A percentile compares a stretch with the other conserved stretches of the same genome.
Evolutionary conservation across 1,140 invertebrate species (phyloP).

Genomic region (Brachionus koreanus): DNA sequence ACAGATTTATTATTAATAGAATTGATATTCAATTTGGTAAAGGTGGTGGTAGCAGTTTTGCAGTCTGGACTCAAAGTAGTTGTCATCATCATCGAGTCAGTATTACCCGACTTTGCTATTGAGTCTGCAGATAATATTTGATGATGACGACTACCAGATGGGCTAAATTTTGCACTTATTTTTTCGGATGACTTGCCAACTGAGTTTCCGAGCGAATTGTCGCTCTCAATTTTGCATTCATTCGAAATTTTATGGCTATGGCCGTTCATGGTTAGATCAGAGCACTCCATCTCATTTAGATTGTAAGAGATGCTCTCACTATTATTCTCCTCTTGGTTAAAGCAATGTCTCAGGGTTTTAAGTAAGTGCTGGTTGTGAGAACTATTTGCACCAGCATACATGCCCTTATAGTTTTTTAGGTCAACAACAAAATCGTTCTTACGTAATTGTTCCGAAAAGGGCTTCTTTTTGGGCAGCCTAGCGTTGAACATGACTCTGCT

Average conservation of each 20-base stretch:
- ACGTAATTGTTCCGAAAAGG: slow-evolving; percentile 9
- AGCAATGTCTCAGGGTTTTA: slow-evolving; percentile 35
- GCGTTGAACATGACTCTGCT: slow-evolving; percentile 35
- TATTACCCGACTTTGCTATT: background rate
- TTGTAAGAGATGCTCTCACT: slow-evolving; percentile 1
- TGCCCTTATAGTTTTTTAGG: background rate
- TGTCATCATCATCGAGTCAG: slow-evolving; percentile 39
- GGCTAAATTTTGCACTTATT: background rate
- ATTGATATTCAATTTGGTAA: background rate
- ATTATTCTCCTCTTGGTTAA: slow-evolving; percentile 22
- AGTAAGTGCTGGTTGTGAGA: slow-evolving; percentile 1
- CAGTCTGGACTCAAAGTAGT: background rate
- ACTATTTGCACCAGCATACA: background rate
- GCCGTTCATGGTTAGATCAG: background rate
- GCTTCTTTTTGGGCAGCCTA: slow-evolving; percentile 35
- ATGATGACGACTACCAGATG: slow-evolving; percentile 12
- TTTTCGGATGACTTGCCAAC: background rate
- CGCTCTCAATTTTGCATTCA: background rate
- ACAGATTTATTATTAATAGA: background rate
- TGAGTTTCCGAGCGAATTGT: background rate
- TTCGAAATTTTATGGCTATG: background rate
- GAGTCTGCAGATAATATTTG: background rate
- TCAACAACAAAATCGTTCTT: slow-evolving; percentile 45
- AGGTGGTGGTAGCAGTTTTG: background rate
- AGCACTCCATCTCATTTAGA: background rate